Conservation (phyloP, 2,797 vertebrate species). For the Galago senegalensis region DNA sequence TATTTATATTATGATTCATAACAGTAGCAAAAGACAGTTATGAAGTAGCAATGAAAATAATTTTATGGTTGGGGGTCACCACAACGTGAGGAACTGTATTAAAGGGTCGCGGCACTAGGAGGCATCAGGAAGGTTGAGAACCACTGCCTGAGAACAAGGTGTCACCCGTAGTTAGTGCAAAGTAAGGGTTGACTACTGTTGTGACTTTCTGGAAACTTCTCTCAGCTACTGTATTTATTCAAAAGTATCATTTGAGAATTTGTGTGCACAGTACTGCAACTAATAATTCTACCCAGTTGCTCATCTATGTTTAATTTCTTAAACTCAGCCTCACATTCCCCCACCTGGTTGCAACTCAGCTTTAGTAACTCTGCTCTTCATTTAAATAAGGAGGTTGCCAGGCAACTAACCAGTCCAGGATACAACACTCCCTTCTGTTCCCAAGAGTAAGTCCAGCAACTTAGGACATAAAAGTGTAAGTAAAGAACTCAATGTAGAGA, state of each 20-base stretch:
- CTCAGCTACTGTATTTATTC: neutral
- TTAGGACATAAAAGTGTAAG: neutral
- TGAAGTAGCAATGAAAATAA: too few relatives aligned
- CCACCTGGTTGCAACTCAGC: neutral
- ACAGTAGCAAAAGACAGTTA: too few relatives aligned
- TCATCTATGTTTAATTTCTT: neutral
- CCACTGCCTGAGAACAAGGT: neutral
- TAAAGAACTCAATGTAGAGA: neutral
- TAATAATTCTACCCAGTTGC: neutral
- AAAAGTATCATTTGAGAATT: constrained; percentile 21
- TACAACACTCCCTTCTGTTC: neutral
- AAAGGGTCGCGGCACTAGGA: too few relatives aligned
- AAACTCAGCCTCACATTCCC: neutral
- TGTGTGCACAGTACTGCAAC: neutral
- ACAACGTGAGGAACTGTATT: too few relatives aligned
- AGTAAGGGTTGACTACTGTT: neutral
- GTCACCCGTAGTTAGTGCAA: neutral
- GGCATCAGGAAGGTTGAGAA: too few relatives aligned
- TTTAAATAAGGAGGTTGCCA: neutral
- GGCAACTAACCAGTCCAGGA: neutral
- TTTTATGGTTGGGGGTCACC: too few relatives aligned
- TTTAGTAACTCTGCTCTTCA: neutral
- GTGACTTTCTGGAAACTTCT: neutral
- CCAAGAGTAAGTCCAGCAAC: neutral
- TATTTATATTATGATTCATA: too few relatives aligned